A percentile compares a stretch with the other conserved stretches of the same genome.
Conservation (phyloP, 2,888 invertebrate species). For the Caradrina clavipalpis region DNA sequence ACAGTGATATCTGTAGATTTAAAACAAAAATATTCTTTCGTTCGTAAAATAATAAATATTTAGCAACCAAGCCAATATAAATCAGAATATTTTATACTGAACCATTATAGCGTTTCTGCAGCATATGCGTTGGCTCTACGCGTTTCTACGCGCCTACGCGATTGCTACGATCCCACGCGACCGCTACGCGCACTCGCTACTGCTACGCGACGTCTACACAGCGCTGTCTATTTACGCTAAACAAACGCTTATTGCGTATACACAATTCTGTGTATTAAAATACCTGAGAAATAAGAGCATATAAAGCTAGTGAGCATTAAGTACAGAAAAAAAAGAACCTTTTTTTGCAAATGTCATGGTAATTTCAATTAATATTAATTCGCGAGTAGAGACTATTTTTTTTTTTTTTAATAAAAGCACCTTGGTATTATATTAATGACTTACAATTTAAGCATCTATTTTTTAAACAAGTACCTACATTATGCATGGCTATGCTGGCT, state of each 20-base stretch:
- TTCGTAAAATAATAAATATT: too few relatives aligned
- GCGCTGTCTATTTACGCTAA: neutral
- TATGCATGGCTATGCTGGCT: too few relatives aligned
- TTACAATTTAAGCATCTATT: too few relatives aligned
- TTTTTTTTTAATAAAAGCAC: neutral
- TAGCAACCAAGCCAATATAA: too few relatives aligned
- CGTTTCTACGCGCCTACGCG: constrained; percentile 8
- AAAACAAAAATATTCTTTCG: too few relatives aligned
- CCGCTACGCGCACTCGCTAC: neutral
- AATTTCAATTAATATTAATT: neutral
- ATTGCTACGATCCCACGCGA: neutral
- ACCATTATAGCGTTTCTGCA: neutral
- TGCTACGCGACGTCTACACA: constrained; percentile 1
- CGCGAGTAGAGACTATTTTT: neutral
- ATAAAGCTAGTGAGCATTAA: neutral
- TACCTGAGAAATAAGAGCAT: neutral
- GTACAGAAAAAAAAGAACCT: neutral
- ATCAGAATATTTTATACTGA: neutral
- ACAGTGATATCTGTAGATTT: too few relatives aligned
- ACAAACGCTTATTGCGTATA: neutral
- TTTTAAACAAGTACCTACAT: too few relatives aligned
- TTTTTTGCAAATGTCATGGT: neutral
- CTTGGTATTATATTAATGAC: constrained; percentile 1
- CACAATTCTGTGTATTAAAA: neutral
- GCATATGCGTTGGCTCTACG: neutral